Evolutionary conservation across 2,888 invertebrate species (phyloP).

Genomic region (Ochropleura leucogaster): DNA sequence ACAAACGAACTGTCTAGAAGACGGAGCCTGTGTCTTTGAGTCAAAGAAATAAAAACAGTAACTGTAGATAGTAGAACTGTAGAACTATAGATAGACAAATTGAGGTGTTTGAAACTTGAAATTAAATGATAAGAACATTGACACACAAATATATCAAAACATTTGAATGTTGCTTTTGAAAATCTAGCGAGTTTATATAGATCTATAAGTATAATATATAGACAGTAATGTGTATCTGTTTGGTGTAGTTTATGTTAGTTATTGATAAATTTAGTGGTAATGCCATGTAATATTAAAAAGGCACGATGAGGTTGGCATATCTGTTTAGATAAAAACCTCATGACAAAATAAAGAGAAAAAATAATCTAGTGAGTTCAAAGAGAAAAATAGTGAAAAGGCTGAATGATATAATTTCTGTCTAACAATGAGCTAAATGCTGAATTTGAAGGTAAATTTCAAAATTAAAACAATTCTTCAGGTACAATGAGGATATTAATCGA

Average conservation of each 20-base stretch:
- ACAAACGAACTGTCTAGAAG: slow-evolving; percentile 50
- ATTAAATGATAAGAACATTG: slow-evolving; percentile 23
- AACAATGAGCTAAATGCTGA: neutral
- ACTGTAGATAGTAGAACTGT: too few species aligned
- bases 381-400: neutral
- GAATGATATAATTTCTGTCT: neutral
- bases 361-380: neutral
- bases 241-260: too few species aligned
- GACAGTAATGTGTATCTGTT: too few species aligned
- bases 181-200: neutral
- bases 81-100: slow-evolving; percentile 3
- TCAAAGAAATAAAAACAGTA: slow-evolving; percentile 37
- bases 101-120: slow-evolving; percentile 21
- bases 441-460: neutral
- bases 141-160: neutral
- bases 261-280: too few species aligned
- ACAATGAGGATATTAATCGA: slow-evolving; percentile 17
- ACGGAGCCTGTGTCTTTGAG: slow-evolving; percentile 37
- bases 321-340: too few species aligned
- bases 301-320: too few species aligned
- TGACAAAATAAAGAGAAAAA: too few species aligned
- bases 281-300: too few species aligned
- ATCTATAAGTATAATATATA: too few species aligned
- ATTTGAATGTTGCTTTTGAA: neutral
- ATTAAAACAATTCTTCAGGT: slow-evolving; percentile 1